phyloP scores from a whole-genome alignment of 2,113 vertebrate species.

The Aspiorhynchus laticeps region DNA sequence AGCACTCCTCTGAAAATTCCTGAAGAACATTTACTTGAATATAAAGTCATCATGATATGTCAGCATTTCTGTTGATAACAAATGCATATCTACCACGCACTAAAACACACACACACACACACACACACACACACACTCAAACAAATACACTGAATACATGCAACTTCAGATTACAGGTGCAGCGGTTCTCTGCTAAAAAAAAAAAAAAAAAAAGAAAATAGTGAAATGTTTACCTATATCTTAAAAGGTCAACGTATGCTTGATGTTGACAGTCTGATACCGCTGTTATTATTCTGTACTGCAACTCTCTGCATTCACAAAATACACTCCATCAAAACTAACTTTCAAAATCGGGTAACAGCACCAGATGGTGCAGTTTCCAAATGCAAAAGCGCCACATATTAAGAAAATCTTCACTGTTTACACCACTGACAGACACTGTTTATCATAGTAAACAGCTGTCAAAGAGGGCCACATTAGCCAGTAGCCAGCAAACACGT shows the following conservation, averaged over 20 bases:
- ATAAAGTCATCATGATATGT: constrained; percentile 24
- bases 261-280: not conserved
- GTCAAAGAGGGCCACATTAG: constrained; percentile 3
- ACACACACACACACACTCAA: not conserved
- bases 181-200: not conserved
- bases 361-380: constrained; percentile 28
- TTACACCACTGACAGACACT: constrained; percentile 34
- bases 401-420: constrained; percentile 32
- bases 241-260: constrained; percentile 6
- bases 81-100: not conserved
- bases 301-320: not conserved
- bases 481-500: not conserved
- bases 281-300: not conserved
- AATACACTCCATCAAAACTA: constrained; percentile 13
- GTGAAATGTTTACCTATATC: not conserved
- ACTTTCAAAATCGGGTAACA: not conserved
- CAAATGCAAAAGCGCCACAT: constrained; percentile 19
- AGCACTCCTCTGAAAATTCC: constrained; percentile 8
- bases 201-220: too few species aligned
- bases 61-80: constrained; percentile 22
- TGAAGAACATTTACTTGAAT: constrained; percentile 14
- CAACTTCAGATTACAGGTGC: not conserved
- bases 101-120: not conserved
- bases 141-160: not conserved
- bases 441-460: constrained; percentile 45